phyloP scores from a whole-genome alignment of 2,797 vertebrate genomes.

The Alcedo atthis region DNA sequence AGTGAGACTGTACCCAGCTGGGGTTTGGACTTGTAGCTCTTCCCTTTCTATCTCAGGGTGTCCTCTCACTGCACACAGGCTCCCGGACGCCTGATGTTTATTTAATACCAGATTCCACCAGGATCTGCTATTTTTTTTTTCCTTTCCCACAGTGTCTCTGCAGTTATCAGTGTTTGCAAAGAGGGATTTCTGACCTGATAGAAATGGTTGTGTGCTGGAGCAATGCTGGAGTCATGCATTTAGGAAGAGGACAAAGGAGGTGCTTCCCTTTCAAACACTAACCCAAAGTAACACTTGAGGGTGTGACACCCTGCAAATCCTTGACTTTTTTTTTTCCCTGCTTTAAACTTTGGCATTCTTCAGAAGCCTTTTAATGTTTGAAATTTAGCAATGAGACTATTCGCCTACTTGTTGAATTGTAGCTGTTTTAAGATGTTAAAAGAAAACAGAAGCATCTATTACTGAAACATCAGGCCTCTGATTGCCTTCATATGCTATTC shows the following conservation, averaged over 20 bases:
- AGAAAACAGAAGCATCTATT: background rate
- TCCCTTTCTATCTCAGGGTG: background rate
- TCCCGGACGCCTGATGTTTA: background rate
- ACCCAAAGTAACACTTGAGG: background rate
- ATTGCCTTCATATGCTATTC: slow-evolving; percentile 3
- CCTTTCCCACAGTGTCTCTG: background rate
- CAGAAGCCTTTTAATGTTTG: background rate
- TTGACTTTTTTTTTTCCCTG: background rate
- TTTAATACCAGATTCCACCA: background rate
- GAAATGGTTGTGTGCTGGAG: background rate
- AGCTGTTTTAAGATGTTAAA: slow-evolving; percentile 1
- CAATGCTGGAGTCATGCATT: background rate
- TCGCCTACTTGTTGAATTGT: background rate
- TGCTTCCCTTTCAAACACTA: background rate
- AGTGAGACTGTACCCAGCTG: background rate
- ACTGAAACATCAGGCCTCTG: background rate
- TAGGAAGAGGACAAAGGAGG: background rate
- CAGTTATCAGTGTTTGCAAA: background rate
- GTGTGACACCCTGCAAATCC: background rate
- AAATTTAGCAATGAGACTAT: background rate
- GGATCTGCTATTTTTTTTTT: background rate
- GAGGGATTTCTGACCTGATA: background rate
- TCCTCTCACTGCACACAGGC: background rate
- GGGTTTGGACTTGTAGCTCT: background rate
- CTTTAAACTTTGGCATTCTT: background rate